phyloP scores from a whole-genome alignment of 2,797 vertebrate genomes.

The Pseudochromis fuscus region DNA sequence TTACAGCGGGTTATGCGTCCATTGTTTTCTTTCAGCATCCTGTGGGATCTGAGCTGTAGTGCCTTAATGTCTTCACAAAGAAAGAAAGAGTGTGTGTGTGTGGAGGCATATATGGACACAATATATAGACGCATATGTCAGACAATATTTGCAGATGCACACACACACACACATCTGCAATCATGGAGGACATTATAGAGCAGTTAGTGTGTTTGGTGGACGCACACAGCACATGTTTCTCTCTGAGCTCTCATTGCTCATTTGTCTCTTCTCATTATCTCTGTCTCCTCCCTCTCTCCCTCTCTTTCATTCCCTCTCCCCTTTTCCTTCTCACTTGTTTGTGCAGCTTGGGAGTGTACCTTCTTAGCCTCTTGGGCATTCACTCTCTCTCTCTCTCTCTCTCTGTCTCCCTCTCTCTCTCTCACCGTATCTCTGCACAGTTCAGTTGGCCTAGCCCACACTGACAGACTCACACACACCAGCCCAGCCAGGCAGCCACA shows the following conservation, averaged over 20 bases:
- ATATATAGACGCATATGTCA: slow-evolving; percentile 41
- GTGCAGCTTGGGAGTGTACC: slow-evolving; percentile 81
- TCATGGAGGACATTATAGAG: slow-evolving; percentile 43
- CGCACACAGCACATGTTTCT: slow-evolving; percentile 33
- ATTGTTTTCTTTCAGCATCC: slow-evolving; percentile 71
- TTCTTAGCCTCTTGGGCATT: slow-evolving; percentile 80
- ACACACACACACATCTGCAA: slow-evolving; percentile 31
- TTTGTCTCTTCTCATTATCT: slow-evolving; percentile 72
- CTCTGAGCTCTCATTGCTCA: slow-evolving; percentile 56
- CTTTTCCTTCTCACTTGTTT: slow-evolving; percentile 75
- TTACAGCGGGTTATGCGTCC: slow-evolving; percentile 53
- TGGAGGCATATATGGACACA: slow-evolving; percentile 42
- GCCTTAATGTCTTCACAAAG: slow-evolving; percentile 75
- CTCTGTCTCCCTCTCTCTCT: slow-evolving; percentile 30
- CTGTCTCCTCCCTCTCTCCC: slow-evolving; percentile 68
- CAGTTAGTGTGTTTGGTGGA: slow-evolving; percentile 39
- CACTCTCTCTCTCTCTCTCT: slow-evolving; percentile 11
- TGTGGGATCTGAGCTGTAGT: slow-evolving; percentile 66
- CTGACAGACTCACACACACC: slow-evolving; percentile 74
- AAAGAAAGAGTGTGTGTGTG: slow-evolving; percentile 42
- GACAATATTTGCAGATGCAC: slow-evolving; percentile 63
- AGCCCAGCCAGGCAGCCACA: slow-evolving; percentile 62
- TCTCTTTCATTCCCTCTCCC: slow-evolving; percentile 32
- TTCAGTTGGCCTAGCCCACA: slow-evolving; percentile 75
- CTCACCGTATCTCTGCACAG: slow-evolving; percentile 56